Evolutionary conservation across 2,888 invertebrate species (phyloP), one percentile per base, ranked within the genome.

Genomic region (Camptogramma bilineatum): DNA sequence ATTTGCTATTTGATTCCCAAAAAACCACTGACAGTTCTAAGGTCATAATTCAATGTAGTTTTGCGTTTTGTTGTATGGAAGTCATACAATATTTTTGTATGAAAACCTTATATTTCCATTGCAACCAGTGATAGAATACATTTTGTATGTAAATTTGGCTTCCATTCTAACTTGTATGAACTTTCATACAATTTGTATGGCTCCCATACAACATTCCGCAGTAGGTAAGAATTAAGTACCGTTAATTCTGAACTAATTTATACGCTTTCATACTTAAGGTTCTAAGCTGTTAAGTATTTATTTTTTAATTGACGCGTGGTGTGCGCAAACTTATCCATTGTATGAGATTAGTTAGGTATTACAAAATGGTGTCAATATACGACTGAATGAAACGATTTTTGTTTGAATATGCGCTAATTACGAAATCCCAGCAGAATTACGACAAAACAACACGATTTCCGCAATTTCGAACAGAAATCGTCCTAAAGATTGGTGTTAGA

Each of bases 181-280:
- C 39, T 54, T n/a, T 18, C 55, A 42, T 56, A 63, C 68, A 65
- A 55, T 67, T 63, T 70, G 67, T 65, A 63, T 68, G 69, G 46
- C 65, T 62, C 65, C 58, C 70, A 70, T 76, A 77, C 78, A 83
- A 75, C 77, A 77, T 68, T 72, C 67, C 66, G 68, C 71, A 73
- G 74, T 87, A 83, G 83, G 74, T 87, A 87, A 86, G 73, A 81
- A 79, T 67, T 85, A 88, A 87, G 84, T 81, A 82, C 62, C 81
- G 84, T 87, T 86, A 79, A 77, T 77, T 79, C 81, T 82, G 83
- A 83, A 81, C 82, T 85, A 83, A 86, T 84, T 87, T 84, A 88
- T 88, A 87, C 89, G 90, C 90, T 91, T 84, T 87, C 87, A 89
- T 86, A 90, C 85, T 84, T 90, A 90, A 88, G 90, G 87, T 90